Base-by-base conservation (phyloP, 2,888 invertebrate species). In the Phortica magna region DNA sequence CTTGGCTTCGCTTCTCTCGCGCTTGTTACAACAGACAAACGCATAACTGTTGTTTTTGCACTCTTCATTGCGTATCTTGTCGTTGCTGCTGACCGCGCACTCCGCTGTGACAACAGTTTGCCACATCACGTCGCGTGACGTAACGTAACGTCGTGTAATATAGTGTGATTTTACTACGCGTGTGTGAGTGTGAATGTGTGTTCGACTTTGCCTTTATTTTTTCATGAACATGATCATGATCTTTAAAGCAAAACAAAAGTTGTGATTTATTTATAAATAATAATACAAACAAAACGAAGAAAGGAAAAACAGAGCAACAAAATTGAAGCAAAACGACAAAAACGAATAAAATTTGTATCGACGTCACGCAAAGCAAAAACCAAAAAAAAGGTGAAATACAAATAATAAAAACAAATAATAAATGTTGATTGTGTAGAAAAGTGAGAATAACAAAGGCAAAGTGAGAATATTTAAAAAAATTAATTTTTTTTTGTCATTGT, bases 141-240 rank as follows among this genome's bases (percentile, higher is more conserved):
- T 89, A 87, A 87, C 83, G 81, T 82, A 65, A 73, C 75, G 78
- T 77, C 22, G 42, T 39, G 41, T 82, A 81, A 87, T 81, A 82
- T n/a, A n/a, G 39, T 48, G 17, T 68, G 43, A 72, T 59, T 67
- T 48, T 68, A 68, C 76, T 65, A 57, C 67, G 73, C 59, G 61
- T 48, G 48, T 76, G 61, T 73, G 78, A 48, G 19, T 77, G 72
- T 68, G 77, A 53, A 57, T 68, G 31, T 64, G 19, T 76, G 72
- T 78, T 68, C 78, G 75, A 43, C n/a, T 73, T 31, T 73, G 61
- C 53, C 12, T 19, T 64, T 64, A 17, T 75, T 64, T 85, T 88
- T 88, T 85, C 89, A 88, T 88, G 84, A 85, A 88, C 89, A 84
- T 87, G 89, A 86, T 86, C 85, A 87, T 86, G 85, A 88, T 88